Evolutionary conservation across 2,888 invertebrate genomes (phyloP).

Genomic region (Mesorhabditis sp.): DNA sequence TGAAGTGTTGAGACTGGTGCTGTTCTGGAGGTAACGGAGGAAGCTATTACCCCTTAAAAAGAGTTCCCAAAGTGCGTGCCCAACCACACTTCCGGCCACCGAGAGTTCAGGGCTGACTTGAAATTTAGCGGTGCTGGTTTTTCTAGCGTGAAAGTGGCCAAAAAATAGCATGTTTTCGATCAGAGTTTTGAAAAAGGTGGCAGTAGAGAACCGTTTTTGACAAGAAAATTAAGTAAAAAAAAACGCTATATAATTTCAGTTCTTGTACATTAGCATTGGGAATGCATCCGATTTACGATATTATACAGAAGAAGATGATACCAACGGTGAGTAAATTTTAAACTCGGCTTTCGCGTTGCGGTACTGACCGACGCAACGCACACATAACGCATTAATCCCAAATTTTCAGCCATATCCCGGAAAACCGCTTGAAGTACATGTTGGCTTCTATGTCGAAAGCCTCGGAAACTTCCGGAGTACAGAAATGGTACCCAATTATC

Average conservation of each 20-base stretch:
- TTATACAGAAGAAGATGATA: slow-evolving; percentile 28
- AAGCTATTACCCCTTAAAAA: too few relatives aligned
- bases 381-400: background rate
- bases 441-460: slow-evolving; percentile 47
- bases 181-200: background rate
- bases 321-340: slow-evolving; percentile 17
- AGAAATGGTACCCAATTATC: slow-evolving; percentile 33
- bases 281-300: slow-evolving; percentile 17
- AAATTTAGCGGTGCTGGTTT: too few relatives aligned
- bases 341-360: background rate
- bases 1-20: too few relatives aligned
- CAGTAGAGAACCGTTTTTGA: background rate
- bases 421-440: slow-evolving; percentile 30
- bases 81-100: too few relatives aligned
- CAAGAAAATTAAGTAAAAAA: background rate
- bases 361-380: background rate
- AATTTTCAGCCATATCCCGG: slow-evolving; percentile 9
- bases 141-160: too few relatives aligned
- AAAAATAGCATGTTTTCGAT: background rate
- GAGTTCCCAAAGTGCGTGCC: too few relatives aligned
- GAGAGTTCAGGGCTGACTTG: too few relatives aligned
- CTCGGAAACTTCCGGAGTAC: slow-evolving; percentile 45
- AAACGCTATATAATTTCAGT: background rate
- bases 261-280: background rate
- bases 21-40: too few relatives aligned